Evolutionary conservation across 2,888 invertebrate genomes (phyloP), one percentile per base, ranked within the genome.

Genomic region (Megamerina dolium): DNA sequence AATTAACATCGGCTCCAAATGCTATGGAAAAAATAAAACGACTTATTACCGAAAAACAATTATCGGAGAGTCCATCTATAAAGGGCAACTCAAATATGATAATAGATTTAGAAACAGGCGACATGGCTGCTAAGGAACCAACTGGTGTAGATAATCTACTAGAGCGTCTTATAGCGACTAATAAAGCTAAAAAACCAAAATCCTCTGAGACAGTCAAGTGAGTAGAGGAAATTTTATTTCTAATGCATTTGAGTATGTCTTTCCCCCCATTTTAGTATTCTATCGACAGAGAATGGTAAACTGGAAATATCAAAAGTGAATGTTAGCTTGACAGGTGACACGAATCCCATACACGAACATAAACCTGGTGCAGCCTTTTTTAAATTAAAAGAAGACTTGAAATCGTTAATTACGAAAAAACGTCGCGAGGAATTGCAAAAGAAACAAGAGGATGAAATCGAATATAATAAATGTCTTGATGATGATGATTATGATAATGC

Each of bases 301-400:
- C 54, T 75, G 31, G 71, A 73, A 53, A 63, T 74, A 12, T 54
- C 59, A 5, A 68, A 70, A 60, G 52, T 71, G 41, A 55, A 55
- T 58, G 41, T 59, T 45, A 45, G 57, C 53, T 35, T 55, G 17
- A 59, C 58, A 8, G 63, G 66, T 6, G 60, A 63, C 5, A 52
- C 59, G 12, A 59, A 63, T 8, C 42, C 58, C 2, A 52, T 52
- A 23, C 61, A 56, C 36, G 64, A 74, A 13, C 73, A 73, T 23
- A 78, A 81, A 61, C 85, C 87, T 31, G 88, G 91, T 0, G 79
- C 79, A 3, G 83, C 81, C 54, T 77, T 85, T 51, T 65, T 76
- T n/a, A 80, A 78, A 54, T 71, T 92, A 39, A 83, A 82, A 60
- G 78, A 81, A 47, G 80, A 83, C 49, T 73, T 92, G 3, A 79